Evolutionary conservation across 2,888 invertebrate species (phyloP).

Genomic region (Trissolcus japonicus): DNA sequence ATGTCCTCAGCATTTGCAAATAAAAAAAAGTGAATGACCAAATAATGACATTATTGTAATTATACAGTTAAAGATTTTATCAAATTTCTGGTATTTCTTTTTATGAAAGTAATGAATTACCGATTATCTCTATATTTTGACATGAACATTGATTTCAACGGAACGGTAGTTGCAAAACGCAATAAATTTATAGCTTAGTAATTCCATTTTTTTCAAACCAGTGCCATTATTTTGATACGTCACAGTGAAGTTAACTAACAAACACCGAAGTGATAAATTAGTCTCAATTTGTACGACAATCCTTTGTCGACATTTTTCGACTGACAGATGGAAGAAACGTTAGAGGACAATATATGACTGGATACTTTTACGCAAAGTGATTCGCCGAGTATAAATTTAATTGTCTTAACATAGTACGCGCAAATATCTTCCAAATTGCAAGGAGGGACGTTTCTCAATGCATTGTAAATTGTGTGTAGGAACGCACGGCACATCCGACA

Average conservation of each 20-base stretch:
- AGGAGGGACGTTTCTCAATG: slow-evolving; percentile 38
- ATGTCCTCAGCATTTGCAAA: too few relatives aligned
- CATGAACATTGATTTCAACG: too few relatives aligned
- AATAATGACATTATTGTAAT: too few relatives aligned
- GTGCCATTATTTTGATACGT: slow-evolving; percentile 17
- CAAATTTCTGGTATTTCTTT: too few relatives aligned
- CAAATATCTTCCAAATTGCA: slow-evolving; percentile 48
- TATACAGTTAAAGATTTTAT: too few relatives aligned
- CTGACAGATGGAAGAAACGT: slow-evolving; percentile 27
- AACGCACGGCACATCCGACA: slow-evolving; percentile 36
- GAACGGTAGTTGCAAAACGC: too few relatives aligned
- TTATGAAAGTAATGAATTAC: too few relatives aligned
- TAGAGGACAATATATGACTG: slow-evolving; percentile 43
- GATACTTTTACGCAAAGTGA: slow-evolving; percentile 29
- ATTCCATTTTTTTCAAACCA: slow-evolving; percentile 1
- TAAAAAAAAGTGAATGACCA: too few relatives aligned
- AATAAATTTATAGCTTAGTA: background rate
- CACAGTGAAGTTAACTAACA: slow-evolving; percentile 25
- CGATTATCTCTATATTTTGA: too few relatives aligned
- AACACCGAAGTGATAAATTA: slow-evolving; percentile 29
- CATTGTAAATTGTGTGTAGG: slow-evolving; percentile 52
- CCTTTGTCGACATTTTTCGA: slow-evolving; percentile 26
- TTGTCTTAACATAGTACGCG: slow-evolving; percentile 37
- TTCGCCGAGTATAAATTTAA: slow-evolving; percentile 47
- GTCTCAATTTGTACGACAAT: slow-evolving; percentile 15